Percentiles rank a stretch among this genome's conserved stretches.
Conservation (phyloP, 2,113 vertebrate species). For the Odobenus rosmarus region DNA sequence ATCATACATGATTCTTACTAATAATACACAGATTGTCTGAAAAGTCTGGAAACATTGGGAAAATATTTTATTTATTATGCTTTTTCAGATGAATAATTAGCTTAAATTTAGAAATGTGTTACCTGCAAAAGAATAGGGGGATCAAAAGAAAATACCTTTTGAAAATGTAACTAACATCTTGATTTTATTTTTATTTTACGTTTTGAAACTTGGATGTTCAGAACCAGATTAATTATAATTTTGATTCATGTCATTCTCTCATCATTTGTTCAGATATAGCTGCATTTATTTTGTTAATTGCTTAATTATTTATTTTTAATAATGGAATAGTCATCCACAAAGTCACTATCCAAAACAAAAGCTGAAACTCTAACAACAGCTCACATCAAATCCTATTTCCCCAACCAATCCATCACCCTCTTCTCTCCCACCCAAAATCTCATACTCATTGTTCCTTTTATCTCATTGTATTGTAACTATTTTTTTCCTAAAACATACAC, state of each 20-base stretch:
- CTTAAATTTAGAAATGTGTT: conserved; percentile 27
- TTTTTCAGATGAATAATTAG: background rate
- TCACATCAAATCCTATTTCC: background rate
- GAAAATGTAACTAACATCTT: background rate
- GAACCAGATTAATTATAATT: background rate
- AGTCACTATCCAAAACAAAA: background rate
- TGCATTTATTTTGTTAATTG: background rate
- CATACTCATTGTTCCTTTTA: background rate
- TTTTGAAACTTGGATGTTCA: background rate
- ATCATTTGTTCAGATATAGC: background rate
- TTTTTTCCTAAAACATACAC: background rate
- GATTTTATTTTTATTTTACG: conserved; percentile 27
- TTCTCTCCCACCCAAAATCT: background rate
- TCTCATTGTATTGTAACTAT: background rate
- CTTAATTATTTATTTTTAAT: conserved; percentile 29
- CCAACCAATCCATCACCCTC: background rate
- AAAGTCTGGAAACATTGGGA: background rate
- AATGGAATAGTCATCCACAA: background rate
- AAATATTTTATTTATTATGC: conserved; percentile 4
- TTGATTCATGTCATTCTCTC: background rate
- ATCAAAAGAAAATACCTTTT: background rate
- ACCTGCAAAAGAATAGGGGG: background rate
- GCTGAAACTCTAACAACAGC: background rate
- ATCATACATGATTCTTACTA: background rate
- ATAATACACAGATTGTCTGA: background rate